Conservation (phyloP, 2,888 invertebrate species). For the Drosophila longiperda region DNA sequence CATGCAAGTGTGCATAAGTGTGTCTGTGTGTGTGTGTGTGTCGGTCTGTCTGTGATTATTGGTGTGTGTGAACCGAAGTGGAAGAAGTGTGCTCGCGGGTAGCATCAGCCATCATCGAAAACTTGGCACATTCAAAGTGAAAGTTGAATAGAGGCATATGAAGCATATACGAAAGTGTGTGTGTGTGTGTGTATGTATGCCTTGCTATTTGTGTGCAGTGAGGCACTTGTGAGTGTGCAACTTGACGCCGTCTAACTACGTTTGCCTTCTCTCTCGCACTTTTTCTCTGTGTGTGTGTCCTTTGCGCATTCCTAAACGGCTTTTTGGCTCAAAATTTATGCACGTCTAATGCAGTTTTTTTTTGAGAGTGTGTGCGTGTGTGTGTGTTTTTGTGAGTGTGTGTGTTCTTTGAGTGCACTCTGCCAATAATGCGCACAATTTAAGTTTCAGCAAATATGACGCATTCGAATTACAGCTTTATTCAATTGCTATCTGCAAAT, state of each 20-base stretch:
- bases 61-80: conserved; percentile 33
- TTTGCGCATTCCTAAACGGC: conserved; percentile 55
- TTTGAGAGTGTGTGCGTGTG: conserved; percentile 6
- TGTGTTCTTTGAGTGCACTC: conserved; percentile 69
- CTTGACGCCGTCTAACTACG: conserved; percentile 48
- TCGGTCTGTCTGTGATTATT: neutral
- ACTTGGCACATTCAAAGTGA: conserved; percentile 77
- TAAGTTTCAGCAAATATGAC: conserved; percentile 67
- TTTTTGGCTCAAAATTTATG: conserved; percentile 72
- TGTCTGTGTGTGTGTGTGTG: conserved; percentile 2
- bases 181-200: conserved; percentile 8
- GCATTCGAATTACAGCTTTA: conserved; percentile 45
- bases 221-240: conserved; percentile 58
- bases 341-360: conserved; percentile 58
- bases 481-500: conserved; percentile 30
- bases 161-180: conserved; percentile 14
- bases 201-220: conserved; percentile 61
- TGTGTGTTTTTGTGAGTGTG: conserved; percentile 22
- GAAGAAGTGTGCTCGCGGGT: neutral
- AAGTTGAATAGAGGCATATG: conserved; percentile 63
- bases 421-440: conserved; percentile 81
- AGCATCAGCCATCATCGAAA: conserved; percentile 39
- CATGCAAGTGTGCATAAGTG: neutral
- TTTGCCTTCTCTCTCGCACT: conserved; percentile 23
- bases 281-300: neutral